Evolutionary conservation across 1,140 invertebrate species (phyloP), one percentile per base, ranked within the genome.

Genomic region (Saccostrea cuccullata): DNA sequence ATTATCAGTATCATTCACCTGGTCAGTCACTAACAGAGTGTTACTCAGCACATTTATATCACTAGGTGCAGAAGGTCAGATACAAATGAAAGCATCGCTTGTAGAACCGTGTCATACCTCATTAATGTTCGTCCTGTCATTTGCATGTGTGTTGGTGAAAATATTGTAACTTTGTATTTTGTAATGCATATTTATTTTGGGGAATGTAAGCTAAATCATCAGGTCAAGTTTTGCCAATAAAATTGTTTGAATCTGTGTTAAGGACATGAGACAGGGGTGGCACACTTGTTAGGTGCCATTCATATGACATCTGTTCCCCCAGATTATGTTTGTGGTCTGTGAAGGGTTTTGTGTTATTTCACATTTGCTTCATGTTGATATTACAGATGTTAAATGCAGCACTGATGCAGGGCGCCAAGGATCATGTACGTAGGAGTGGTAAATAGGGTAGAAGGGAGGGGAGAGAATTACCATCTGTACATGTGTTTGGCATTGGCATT

Each of bases 361-460:
- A 85, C 56, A 36, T 85, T n/a, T 85, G 58, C 47, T 64, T 60
- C 84, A 85, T 85, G 84, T 85, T 85, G 84, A 58, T 64, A 40
- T 85, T 85, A 36, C 84, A 85, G 84, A 85, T 85, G 84, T 85
- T 85, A 85, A 85, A 85, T 85, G 84, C 58, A 64, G 84, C 23
- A 64, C 84, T n/a, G 84, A 85, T 56, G 55, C 40, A 55, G 30
- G 84, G 56, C 47, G 55, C 58, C 30, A 55, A 56, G 84, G 82
- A 84, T 84, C 82, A 84, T 55, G 84, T 85, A 85, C 58, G 84
- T 85, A 85, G 84, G 84, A 85, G 84, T 85, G 84, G 84, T 85
- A 85, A 85, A 85, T 85, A 85, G 84, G 84, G 60, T 64, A 64
- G 55, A 60, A 56, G 82, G 55, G 55, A 84, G 55, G 82, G 82